A percentile compares a stretch with the other conserved stretches of the same genome.
phyloP scores from a whole-genome alignment of 2,888 invertebrate species.

The Eupithecia subumbrata region DNA sequence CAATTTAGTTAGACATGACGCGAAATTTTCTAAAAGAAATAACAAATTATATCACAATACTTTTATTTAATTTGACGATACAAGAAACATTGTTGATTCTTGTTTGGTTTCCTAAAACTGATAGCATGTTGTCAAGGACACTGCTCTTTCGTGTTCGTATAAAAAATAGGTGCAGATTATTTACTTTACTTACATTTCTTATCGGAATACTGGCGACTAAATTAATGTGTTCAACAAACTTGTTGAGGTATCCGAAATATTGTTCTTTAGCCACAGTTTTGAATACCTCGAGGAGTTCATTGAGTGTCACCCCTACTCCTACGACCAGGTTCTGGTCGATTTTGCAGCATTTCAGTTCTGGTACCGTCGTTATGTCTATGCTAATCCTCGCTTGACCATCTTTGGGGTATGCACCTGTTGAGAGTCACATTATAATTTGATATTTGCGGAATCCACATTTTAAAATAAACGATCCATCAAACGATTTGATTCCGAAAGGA shows the following conservation, averaged over 20 bases:
- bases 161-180: neutral
- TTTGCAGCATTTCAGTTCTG: conserved; percentile 61
- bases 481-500: neutral
- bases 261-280: conserved; percentile 57
- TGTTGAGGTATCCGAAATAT: conserved; percentile 85
- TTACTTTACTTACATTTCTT: conserved; percentile 85
- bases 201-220: conserved; percentile 89
- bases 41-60: neutral
- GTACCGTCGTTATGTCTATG: conserved; percentile 69
- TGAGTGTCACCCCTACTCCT: conserved; percentile 68
- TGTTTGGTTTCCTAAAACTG: conserved; percentile 1
- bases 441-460: neutral
- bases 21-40: neutral
- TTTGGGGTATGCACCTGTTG: conserved; percentile 71
- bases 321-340: conserved; percentile 69
- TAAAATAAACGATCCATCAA: neutral
- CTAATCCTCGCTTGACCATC: conserved; percentile 62
- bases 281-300: conserved; percentile 74
- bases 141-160: neutral
- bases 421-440: neutral
- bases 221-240: conserved; percentile 86
- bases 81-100: neutral
- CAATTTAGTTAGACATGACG: neutral
- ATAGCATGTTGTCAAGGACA: neutral
- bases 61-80: neutral